Base-by-base conservation (phyloP, 2,888 invertebrate species). In the Eristalis intricaria region DNA sequence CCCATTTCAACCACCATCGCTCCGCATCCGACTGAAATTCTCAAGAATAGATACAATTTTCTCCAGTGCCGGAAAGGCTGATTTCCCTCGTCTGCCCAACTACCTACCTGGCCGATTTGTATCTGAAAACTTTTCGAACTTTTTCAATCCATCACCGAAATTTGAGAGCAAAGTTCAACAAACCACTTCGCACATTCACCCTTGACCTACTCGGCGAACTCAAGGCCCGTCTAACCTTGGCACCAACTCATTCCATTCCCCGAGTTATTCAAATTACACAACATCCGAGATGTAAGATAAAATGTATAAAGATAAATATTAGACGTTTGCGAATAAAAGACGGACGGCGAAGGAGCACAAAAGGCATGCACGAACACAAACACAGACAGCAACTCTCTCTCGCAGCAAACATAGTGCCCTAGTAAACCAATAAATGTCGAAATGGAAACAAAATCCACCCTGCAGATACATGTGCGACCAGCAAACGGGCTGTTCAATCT, bases 401-500 rank as follows among this genome's bases (percentile, higher is more conserved):
- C 4, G 35, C n/a, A 23, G 15, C 60, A 26, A 56, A 66, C 61
- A 77, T 32, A 63, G 66, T 71, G 70, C 71, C 66, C 71, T 75
- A 75, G 79, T 66, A 66, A 70, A 84, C 79, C 79, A 79, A 84
- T 75, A 84, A 84, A 84, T 79, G 84, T 79, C 75, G 75, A 79
- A 84, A 84, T 84, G 70, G 70, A 75, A 71, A 66, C 70, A 75
- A 56, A 50, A 75, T 84, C 66, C 65, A 60, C 70, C 84, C 70
- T 69, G 61, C 79, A 75, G 79, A 79, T 84, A 68, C 61, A 84
- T 79, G 71, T 84, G 80, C 74, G 75, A 65, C 75, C 75, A 71
- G 43, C 74, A 74, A 84, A 79, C 84, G 75, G 76, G 79, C 79
- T 79, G 79, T 66, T 84, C 84, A 84, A 79, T 80, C 80, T 58